Base-by-base conservation (phyloP, 2,888 invertebrate genomes). In the Plebejus argus region DNA sequence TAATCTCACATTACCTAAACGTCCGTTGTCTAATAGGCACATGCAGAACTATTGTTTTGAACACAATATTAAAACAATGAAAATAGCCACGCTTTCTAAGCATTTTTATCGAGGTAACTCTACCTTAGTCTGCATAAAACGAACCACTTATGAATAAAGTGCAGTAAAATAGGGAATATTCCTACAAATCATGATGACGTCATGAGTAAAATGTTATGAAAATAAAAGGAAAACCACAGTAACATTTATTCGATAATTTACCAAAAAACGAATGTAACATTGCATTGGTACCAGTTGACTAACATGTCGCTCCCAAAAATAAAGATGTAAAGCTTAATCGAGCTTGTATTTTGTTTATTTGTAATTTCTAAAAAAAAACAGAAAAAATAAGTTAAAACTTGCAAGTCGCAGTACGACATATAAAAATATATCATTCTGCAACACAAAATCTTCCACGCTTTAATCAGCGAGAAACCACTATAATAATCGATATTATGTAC, bases 81-180 rank as follows among this genome's bases (percentile, higher is more conserved):
- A 33, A 66, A 66, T 61, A 28, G 18, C 33, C 66, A 66, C 66
- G 66, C 66, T 66, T 66, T 66, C 66, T 66, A 66, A 66, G 66
- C 18, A 28, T 66, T 66, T 15, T 23, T 18, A 66, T 66, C 66
- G 18, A 66, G 28, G 18, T 66, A 15, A 12, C 28, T 66, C 6
- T 66, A 66, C 15, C 61, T 28, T 23, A 23, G 61, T 28, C 61
- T 23, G 18, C 18, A 53, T 66, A 28, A 58, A 58, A 58, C 61
- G 23, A 28, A 66, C 12, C 1, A 66, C 53, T 49, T 49, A 8
- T 35, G 8, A 61, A 15, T 23, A 61, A 58, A 8, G 8, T 20
- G 20, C n/a, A 20, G 58, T 20, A 58, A 28, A 66, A 28, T 28
- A 66, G 5, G 66, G 15, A 4, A 8, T 28, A 6, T 15, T 66